phyloP scores from a whole-genome alignment of 2,888 invertebrate species.

The Melangyna quadrimaculata region DNA sequence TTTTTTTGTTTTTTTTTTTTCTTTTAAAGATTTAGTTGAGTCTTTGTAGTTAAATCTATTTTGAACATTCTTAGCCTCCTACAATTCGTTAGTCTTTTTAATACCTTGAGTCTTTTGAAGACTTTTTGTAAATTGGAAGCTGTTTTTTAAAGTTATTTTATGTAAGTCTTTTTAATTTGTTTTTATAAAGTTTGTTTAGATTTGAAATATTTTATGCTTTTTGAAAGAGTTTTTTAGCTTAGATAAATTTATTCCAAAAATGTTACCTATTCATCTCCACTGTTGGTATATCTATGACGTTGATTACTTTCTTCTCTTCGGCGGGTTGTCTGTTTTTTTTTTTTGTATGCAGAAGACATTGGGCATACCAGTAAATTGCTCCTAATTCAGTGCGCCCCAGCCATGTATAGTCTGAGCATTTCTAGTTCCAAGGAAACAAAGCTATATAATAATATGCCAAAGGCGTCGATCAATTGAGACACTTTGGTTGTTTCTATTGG shows the following conservation, averaged over 20 bases:
- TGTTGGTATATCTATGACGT: background rate
- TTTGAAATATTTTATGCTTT: too few relatives aligned
- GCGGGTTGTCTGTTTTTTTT: background rate
- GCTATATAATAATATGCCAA: constrained; percentile 39
- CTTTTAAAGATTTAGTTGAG: too few relatives aligned
- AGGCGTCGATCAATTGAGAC: constrained; percentile 69
- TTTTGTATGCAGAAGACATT: constrained; percentile 42
- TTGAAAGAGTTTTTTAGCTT: too few relatives aligned
- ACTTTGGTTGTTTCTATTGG: constrained; percentile 60
- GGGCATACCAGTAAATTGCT: constrained; percentile 45
- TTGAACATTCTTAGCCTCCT: too few relatives aligned
- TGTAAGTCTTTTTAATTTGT: too few relatives aligned
- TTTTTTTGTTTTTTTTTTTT: too few relatives aligned
- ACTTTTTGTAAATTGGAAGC: too few relatives aligned
- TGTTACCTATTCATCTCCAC: background rate
- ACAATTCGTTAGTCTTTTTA: too few relatives aligned
- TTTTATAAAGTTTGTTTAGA: too few relatives aligned
- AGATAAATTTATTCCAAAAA: background rate
- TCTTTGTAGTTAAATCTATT: too few relatives aligned
- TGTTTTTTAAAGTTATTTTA: too few relatives aligned
- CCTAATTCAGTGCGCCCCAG: constrained; percentile 16
- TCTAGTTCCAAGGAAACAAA: constrained; percentile 48
- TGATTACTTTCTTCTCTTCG: constrained; percentile 62
- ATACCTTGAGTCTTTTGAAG: too few relatives aligned
- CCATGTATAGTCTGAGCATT: constrained; percentile 3